These are phyloP conservation scores for Clamator glandarius DNA, from an alignment of 2,797 vertebrate genomes.

Conservation along the genomic window DNA sequence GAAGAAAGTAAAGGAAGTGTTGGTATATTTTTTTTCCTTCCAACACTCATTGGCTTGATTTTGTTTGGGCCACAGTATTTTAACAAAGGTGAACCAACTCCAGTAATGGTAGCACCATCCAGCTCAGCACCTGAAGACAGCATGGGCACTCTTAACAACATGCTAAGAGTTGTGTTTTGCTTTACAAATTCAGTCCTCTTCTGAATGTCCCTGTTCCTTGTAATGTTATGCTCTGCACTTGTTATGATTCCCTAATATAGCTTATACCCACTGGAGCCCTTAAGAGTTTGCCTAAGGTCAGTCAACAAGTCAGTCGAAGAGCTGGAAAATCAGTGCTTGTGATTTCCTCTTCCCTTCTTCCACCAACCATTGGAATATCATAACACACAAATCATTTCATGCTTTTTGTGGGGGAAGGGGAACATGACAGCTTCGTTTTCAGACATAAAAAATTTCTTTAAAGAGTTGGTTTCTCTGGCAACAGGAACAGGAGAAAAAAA, in stretches of 20 bases:
- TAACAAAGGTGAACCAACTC: background rate
- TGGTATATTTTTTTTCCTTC: background rate
- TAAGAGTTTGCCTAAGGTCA: conserved; percentile 27
- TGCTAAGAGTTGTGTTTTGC: background rate
- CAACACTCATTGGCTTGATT: background rate
- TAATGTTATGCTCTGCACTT: background rate
- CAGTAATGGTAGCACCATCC: background rate
- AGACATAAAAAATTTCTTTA: conserved; percentile 37
- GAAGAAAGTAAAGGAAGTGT: background rate
- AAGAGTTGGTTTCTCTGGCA: conserved; percentile 70
- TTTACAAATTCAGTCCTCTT: background rate
- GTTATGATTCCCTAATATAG: background rate
- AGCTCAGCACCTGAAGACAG: background rate
- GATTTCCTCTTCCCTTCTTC: background rate
- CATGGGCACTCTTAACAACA: background rate
- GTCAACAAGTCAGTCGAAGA: conserved; percentile 28
- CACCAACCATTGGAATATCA: background rate
- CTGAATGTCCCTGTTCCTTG: background rate
- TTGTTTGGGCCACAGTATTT: background rate
- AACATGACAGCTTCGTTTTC: conserved; percentile 55
- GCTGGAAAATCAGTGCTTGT: conserved; percentile 35
- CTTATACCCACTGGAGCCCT: background rate
- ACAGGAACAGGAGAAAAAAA: conserved; percentile 35
- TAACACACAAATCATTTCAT: conserved; percentile 26
- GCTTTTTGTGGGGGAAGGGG: conserved; percentile 24